A percentile compares a stretch with the other conserved stretches of the same genome.
Conservation (phyloP, 1,140 invertebrate species). For the Neelides sp. region DNA sequence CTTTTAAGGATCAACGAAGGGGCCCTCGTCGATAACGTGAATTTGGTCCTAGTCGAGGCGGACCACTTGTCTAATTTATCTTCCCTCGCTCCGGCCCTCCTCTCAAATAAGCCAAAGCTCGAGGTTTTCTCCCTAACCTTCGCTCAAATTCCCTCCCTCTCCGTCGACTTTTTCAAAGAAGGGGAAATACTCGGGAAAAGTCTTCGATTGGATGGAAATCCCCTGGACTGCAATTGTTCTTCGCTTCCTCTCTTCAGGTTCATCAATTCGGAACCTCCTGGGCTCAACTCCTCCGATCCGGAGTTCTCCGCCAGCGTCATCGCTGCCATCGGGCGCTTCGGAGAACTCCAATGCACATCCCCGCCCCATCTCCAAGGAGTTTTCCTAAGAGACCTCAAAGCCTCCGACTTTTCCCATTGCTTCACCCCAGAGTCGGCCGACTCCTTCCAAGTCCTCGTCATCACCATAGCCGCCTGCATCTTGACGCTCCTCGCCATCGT, state of each 20-base stretch:
- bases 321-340: background rate
- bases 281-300: background rate
- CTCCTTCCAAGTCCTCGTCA: conserved; percentile 23
- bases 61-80: conserved; percentile 58
- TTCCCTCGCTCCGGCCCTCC: conserved; percentile 53
- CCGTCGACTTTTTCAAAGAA: conserved; percentile 16
- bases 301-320: background rate
- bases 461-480: conserved; percentile 18
- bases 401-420: conserved; percentile 23
- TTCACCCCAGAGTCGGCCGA: background rate
- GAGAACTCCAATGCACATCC: background rate
- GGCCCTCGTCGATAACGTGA: conserved; percentile 70
- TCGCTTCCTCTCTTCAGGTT: conserved; percentile 11
- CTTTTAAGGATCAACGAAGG: conserved; percentile 54
- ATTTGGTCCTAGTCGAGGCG: conserved; percentile 60
- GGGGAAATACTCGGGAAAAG: conserved; percentile 19
- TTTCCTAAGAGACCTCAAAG: conserved; percentile 16
- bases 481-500: conserved; percentile 15
- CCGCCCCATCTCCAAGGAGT: conserved; percentile 9
- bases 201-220: conserved; percentile 57
- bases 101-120: conserved; percentile 61
- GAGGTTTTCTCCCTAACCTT: conserved; percentile 49
- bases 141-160: conserved; percentile 16
- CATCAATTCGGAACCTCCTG: background rate
- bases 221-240: conserved; percentile 76